These are phyloP conservation scores for Chironomus striatipennis DNA, from an alignment of 1,140 invertebrate species.

Conservation along the genomic window DNA sequence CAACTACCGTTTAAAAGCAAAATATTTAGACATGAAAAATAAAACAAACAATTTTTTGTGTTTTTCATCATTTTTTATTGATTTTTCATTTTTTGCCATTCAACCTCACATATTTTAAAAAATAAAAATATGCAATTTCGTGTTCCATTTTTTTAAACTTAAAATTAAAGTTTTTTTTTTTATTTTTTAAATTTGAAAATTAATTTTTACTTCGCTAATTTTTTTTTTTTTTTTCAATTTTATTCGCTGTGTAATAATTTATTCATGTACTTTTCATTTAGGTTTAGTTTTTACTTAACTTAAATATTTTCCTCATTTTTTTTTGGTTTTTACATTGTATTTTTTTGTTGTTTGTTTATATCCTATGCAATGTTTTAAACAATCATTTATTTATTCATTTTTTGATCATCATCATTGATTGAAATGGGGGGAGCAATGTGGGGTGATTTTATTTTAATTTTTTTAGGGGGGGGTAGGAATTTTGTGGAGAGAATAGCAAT, in stretches of 20 bases:
- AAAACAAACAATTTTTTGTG: not conserved
- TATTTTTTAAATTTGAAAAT: conserved; percentile 10
- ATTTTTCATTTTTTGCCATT: not conserved
- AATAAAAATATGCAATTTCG: conserved; percentile 3
- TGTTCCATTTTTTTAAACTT: not conserved
- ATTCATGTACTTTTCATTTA: conserved; percentile 6
- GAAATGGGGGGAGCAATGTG: too few relatives aligned
- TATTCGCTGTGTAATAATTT: conserved; percentile 8
- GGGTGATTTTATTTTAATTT: not conserved
- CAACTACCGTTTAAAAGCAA: not conserved
- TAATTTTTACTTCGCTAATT: conserved; percentile 6
- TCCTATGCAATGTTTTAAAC: conserved; percentile 7
- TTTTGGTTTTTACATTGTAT: not conserved
- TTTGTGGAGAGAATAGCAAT: not conserved
- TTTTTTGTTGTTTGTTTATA: conserved; percentile 9
- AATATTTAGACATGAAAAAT: not conserved
- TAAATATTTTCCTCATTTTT: conserved; percentile 8
- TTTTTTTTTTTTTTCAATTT: conserved; percentile 15
- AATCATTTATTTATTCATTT: not conserved
- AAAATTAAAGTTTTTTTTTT: not conserved
- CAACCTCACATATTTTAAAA: conserved; percentile 9
- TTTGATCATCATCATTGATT: too few relatives aligned
- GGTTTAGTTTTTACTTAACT: conserved; percentile 2
- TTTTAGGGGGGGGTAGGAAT: not conserved
- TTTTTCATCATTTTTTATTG: not conserved